Evolutionary conservation across 2,113 vertebrate genomes (phyloP).

Genomic region (Aix galericulata): DNA sequence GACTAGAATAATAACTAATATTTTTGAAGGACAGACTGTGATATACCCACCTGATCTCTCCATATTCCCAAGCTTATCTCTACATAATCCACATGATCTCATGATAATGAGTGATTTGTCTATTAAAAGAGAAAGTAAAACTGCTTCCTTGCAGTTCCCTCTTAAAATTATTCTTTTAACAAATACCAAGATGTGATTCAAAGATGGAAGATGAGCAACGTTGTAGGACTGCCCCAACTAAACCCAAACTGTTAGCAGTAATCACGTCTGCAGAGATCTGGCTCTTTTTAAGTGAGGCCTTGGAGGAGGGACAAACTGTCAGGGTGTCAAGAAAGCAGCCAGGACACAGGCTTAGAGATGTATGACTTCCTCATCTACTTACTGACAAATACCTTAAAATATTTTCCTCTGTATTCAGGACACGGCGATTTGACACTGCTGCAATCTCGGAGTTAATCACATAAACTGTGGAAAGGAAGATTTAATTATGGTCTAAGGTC

Average conservation of each 20-base stretch:
- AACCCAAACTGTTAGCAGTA: background rate
- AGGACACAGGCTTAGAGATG: background rate
- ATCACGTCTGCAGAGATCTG: background rate
- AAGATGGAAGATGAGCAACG: background rate
- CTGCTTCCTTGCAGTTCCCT: background rate
- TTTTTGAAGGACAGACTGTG: background rate
- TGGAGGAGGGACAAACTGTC: background rate
- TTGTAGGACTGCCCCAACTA: background rate
- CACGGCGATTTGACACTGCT: background rate
- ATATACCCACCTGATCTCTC: background rate
- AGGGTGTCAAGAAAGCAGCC: background rate
- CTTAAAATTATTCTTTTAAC: background rate
- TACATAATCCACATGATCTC: background rate
- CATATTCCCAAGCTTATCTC: fast-evolving
- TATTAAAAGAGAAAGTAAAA: background rate
- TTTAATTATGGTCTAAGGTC: background rate
- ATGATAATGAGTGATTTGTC: background rate
- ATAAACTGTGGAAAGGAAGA: background rate
- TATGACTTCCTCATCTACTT: background rate
- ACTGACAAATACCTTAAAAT: background rate
- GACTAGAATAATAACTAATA: background rate
- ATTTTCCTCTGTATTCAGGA: background rate
- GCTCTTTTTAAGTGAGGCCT: background rate
- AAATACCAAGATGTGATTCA: background rate
- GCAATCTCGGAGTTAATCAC: background rate